A percentile compares a stretch with the other conserved stretches of the same genome.
These are phyloP conservation scores for Accipiter virgatus DNA, from an alignment of 2,113 vertebrate genomes.

Conservation along the genomic window DNA sequence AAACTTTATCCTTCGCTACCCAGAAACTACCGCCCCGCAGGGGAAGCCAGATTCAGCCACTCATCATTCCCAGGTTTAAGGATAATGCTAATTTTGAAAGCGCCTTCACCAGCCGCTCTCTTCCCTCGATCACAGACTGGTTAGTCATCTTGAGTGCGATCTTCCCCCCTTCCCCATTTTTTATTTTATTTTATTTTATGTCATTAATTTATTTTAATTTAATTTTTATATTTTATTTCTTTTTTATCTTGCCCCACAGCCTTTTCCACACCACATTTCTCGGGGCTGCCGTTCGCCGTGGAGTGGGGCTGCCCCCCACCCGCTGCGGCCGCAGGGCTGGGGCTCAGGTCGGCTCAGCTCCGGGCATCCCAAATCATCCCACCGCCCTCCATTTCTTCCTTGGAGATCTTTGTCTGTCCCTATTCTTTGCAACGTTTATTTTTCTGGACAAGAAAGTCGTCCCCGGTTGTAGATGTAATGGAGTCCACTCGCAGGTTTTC, in stretches of 20 bases:
- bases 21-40: not conserved
- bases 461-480: not conserved
- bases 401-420: not conserved
- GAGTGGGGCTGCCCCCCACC: not conserved
- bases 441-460: not conserved
- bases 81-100: slow-evolving; percentile 48
- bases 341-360: not conserved
- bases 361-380: not conserved
- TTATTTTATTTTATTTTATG: no score
- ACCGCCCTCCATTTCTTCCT: not conserved
- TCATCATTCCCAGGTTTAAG: slow-evolving; percentile 14
- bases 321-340: not conserved
- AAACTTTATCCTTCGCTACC: slow-evolving; percentile 27
- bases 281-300: not conserved
- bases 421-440: not conserved
- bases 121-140: slow-evolving; percentile 3
- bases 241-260: not conserved
- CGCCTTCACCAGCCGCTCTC: slow-evolving; percentile 22
- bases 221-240: no score
- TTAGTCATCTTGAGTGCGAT: not conserved
- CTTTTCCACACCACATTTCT: not conserved
- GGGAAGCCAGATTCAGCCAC: not conserved
- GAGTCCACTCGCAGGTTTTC: not conserved
- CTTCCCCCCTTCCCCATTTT: not conserved
- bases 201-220: no score